Evolutionary conservation across 2,113 vertebrate species (phyloP), one percentile per base, ranked within the genome.

Genomic region (Cyprinodon brontotheroides): DNA sequence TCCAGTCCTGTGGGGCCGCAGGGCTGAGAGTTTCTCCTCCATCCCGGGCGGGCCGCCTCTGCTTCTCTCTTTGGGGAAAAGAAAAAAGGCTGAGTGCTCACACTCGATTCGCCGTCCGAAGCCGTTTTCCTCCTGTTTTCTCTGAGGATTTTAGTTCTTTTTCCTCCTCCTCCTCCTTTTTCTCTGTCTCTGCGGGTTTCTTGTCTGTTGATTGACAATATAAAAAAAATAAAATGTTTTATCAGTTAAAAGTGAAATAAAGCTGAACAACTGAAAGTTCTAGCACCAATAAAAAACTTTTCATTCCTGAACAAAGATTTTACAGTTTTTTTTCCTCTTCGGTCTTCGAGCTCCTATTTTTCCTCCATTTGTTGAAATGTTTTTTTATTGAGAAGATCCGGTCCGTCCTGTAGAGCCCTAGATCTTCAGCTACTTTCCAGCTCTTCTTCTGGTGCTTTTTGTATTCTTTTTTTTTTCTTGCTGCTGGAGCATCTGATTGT

Each of bases 1-100:
- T 88, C 84, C 87, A 90, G 90, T 91, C 90, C 90, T 90, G 90
- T 80, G 90, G 90, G 90, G 87, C 89, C 90, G 75, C 89, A 75
- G 86, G 89, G 86, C 89, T 90, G 89, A 86, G 86, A 91, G 87
- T 90, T 88, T 81, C 84, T 89, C 80, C 72, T 86, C 85, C 85
- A 80, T 91, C 88, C 64, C n/a, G 53, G 29, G 57, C 62, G 75
- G 61, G 13, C 61, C 45, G 77, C 72, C 70, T 64, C 81, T 74
- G 45, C 65, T 76, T 68, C 45, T 61, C 75, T 80, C 87, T 90
- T 91, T 87, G 68, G 89, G 90, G 89, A 89, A 87, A 91, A 90
- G 68, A 84, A 86, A 85, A 85, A 82, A 84, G 82, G 74, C 71
- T 36, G 70, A 82, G 81, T 75, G 70, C 83, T 80, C 1, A 17